These are phyloP conservation scores for Nesospiza acunhae DNA, from an alignment of 2,113 vertebrate species.

Conservation along the genomic window DNA sequence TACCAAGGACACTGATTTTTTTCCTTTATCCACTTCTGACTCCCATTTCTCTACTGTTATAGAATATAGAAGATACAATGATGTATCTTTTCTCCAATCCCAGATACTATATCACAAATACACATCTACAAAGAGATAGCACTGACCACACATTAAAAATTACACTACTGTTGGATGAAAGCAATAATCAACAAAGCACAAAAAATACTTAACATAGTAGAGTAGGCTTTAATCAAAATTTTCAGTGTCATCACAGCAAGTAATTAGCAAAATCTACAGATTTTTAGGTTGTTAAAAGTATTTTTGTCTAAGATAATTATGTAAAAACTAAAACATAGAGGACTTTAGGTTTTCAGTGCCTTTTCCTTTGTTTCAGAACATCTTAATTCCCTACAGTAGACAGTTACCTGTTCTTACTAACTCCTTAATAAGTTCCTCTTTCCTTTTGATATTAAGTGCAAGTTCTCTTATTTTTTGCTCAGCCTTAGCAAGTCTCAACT, in stretches of 20 bases:
- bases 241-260: neutral
- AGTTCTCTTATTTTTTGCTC: slow-evolving; percentile 84
- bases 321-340: neutral
- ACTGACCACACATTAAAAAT: neutral
- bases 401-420: slow-evolving; percentile 85
- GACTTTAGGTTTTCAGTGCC: neutral
- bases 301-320: neutral
- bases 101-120: neutral
- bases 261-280: neutral
- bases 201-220: neutral
- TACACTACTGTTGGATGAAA: neutral
- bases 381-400: neutral
- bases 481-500: slow-evolving; percentile 69
- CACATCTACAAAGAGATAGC: neutral
- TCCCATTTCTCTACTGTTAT: neutral
- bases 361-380: neutral
- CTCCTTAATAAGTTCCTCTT: slow-evolving; percentile 88
- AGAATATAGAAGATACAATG: neutral
- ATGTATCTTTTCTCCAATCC: neutral
- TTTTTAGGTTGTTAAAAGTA: neutral
- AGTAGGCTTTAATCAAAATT: neutral
- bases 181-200: neutral
- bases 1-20: neutral
- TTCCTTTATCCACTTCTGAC: neutral
- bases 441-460: slow-evolving; percentile 84